These are phyloP conservation scores for Amblyjoppa proteus DNA, from an alignment of 2,888 invertebrate genomes.

Conservation along the genomic window DNA sequence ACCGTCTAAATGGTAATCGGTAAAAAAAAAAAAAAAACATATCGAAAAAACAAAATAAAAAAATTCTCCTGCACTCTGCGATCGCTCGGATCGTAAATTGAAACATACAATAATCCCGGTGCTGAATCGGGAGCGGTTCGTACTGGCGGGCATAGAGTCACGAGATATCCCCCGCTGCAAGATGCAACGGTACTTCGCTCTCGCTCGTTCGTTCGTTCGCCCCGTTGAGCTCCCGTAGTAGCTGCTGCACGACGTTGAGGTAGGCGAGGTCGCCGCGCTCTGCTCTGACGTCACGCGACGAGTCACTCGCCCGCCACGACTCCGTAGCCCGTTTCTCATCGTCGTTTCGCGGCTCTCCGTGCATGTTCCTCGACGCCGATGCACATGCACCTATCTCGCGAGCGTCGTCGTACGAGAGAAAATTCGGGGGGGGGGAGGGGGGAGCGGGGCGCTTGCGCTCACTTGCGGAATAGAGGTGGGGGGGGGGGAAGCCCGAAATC, in stretches of 20 bases:
- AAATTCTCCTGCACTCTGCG: background rate
- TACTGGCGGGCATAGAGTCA: slow-evolving; percentile 44
- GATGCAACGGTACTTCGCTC: slow-evolving; percentile 77
- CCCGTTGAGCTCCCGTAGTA: slow-evolving; percentile 59
- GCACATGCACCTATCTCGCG: slow-evolving; percentile 36
- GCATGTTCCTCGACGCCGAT: background rate
- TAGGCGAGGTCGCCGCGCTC: slow-evolving; percentile 82
- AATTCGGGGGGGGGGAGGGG: slow-evolving; percentile 56
- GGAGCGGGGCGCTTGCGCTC: slow-evolving; percentile 69
- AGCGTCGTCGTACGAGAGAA: slow-evolving; percentile 23
- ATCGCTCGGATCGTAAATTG: background rate
- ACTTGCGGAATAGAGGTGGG: slow-evolving; percentile 47
- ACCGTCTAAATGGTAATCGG: no score
- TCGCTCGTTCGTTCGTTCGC: slow-evolving; percentile 71
- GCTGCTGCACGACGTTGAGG: slow-evolving; percentile 79
- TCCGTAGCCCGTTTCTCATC: slow-evolving; percentile 38
- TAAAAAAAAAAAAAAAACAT: no score
- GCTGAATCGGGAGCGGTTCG: slow-evolving; percentile 64
- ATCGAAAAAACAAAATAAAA: background rate
- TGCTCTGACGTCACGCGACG: slow-evolving; percentile 76
- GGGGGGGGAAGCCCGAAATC: slow-evolving; percentile 58
- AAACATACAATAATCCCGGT: slow-evolving; percentile 28
- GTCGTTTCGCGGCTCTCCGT: slow-evolving; percentile 54
- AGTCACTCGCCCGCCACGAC: slow-evolving; percentile 59
- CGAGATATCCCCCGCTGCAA: slow-evolving; percentile 54